Evolutionary conservation across 2,113 vertebrate species (phyloP).

Genomic region (Panurus biarmicus): DNA sequence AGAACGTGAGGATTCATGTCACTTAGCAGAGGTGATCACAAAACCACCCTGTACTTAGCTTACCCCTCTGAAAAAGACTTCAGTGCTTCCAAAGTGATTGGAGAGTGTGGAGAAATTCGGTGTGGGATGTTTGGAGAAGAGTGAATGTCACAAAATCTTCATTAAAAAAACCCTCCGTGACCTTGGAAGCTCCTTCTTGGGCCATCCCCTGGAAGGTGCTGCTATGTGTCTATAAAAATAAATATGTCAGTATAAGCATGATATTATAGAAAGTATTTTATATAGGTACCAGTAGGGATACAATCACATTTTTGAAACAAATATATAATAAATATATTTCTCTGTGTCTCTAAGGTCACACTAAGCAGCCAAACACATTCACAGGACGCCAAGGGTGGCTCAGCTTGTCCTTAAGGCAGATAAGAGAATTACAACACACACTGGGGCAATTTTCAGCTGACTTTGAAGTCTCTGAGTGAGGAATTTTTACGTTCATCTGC

Average conservation of each 20-base stretch:
- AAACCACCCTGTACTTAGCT: neutral
- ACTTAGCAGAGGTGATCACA: neutral
- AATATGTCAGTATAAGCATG: neutral
- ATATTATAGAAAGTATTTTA: neutral
- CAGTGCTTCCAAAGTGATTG: neutral
- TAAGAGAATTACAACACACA: rapidly evolving
- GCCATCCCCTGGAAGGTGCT: neutral
- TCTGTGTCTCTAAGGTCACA: neutral
- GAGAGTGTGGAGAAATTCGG: neutral
- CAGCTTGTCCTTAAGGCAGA: neutral
- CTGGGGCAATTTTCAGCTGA: rapidly evolving
- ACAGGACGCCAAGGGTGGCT: neutral
- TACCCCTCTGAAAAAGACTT: neutral
- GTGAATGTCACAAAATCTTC: neutral
- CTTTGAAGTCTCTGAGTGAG: rapidly evolving
- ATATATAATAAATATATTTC: neutral
- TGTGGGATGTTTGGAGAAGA: neutral
- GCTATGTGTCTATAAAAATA: rapidly evolving
- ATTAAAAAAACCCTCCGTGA: neutral
- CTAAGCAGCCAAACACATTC: neutral
- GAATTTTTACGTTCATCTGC: neutral
- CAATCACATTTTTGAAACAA: neutral
- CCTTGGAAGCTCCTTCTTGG: neutral
- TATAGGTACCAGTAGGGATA: rapidly evolving
- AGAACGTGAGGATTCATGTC: neutral